Evolutionary conservation across 2,113 vertebrate species (phyloP), one percentile per base, ranked within the genome.

Genomic region (Ictalurus punctatus): DNA sequence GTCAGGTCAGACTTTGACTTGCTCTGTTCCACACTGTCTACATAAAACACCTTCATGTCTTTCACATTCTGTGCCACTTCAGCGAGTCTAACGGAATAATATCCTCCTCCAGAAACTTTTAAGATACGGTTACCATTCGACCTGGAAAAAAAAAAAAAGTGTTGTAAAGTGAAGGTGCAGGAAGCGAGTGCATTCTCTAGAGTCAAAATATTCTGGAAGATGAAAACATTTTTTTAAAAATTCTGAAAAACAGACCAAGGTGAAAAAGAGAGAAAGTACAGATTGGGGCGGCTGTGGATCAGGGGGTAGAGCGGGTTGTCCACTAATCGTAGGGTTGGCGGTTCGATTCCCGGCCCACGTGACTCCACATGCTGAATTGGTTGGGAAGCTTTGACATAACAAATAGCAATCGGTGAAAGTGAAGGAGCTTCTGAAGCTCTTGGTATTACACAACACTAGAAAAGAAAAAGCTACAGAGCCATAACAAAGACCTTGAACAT

Each of bases 31-130:
- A 59, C 67, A 63, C 63, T 74, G 65, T 86, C 92, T 91, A 89
- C 87, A 89, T 76, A 92, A 91, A 93, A 93, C 87, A 92, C 85
- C 71, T 91, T 89, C 91, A 90, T 89, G 93, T 86, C 44, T 40
- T 81, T 92, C 86, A 86, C 91, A 94, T 93, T 93, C 93, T 86
- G 90, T 13, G 80, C 86, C 34, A 21, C 54, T 54, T 25, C 12
- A 89, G 90, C 92, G 91, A 93, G 92, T 93, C 92, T 92, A 92
- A 94, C 71, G 91, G 92, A 93, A 91, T 94, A 85, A 93, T 94
- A 93, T 93, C 88, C 88, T 92, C 89, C 89, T 83, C 37, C 89
- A 40, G 19, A 40, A 83, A 40, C 56, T 2, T 83, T 37, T 37
- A 37, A 6, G 56, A 61, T 61, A 61, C 5, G 19, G 17, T 23